Base-by-base conservation (phyloP, 2,797 vertebrate species). In the Melanotaenia maccullochi region DNA sequence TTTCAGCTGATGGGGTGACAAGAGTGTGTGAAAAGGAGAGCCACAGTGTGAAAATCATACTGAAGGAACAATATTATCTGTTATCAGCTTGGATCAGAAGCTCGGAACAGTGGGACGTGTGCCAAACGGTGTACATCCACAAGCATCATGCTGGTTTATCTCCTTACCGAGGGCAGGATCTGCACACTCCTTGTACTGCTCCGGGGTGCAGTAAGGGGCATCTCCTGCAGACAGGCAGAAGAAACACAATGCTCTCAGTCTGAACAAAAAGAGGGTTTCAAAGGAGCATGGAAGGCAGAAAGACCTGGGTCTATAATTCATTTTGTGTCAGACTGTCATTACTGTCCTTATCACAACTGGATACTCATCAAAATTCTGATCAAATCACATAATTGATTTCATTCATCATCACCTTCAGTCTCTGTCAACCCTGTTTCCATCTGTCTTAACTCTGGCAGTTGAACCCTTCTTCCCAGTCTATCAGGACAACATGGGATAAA, bases 151-250 rank as follows among this genome's bases (percentile, higher is more conserved):
- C 70, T 71, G 76, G 79, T 79, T 82, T 85, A 84, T 81, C 18
- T 79, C 63, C 96, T 97, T 92, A 99, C 98, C 97, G 87, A 99
- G 89, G 47, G 98, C 97, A 0, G 98, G 98, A 56, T 99, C 98
- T 1, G 98, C 98, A 70, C 98, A 99, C 84, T 99, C 98, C 89
- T 99, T 99, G 93, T 99, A 99, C 90, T 99, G 97, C 91, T 99
- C 98, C 0, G 98, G 97, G 60, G 97, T 99, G 92, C 98, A 99
- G 82, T 98, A 99, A 0, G 97, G 97, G 71, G 97, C 98, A n/a
- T 99, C 97, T 11, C 98, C 98, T 99, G 81, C 54, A 60, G 66
- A 81, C 68, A 85, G 55, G 36, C 18, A 80, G 51, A 65, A 63
- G 55, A 79, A 82, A 87, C 60, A 84, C 28, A 79, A 64, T 72